Evolutionary conservation across 2,797 vertebrate genomes (phyloP).

Genomic region (Chaetodon trifasciatus): DNA sequence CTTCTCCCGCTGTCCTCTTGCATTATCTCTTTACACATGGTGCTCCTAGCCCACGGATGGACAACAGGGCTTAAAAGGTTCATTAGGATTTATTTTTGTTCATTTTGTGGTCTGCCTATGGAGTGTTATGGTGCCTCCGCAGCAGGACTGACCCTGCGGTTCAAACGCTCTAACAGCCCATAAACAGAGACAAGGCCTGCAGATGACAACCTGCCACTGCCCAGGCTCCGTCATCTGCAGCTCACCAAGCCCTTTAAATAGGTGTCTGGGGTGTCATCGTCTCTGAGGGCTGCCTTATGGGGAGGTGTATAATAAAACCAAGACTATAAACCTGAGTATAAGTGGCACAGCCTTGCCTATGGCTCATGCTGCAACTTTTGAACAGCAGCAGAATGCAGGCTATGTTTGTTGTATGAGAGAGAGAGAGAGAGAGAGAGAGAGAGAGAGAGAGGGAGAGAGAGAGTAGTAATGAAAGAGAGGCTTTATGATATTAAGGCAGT

Average conservation of each 20-base stretch:
- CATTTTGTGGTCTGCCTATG: constrained; percentile 74
- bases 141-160: constrained; percentile 72
- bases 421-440: neutral
- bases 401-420: constrained; percentile 25
- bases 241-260: constrained; percentile 78
- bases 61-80: constrained; percentile 82
- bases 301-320: constrained; percentile 78
- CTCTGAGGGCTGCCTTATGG: constrained; percentile 80
- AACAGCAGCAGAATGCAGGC: constrained; percentile 25
- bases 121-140: constrained; percentile 63
- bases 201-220: constrained; percentile 79
- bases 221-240: constrained; percentile 70
- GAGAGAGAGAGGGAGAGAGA: neutral
- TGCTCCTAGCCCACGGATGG: constrained; percentile 58
- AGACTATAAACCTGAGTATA: constrained; percentile 78
- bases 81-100: constrained; percentile 86
- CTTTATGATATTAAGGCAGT: constrained; percentile 56
- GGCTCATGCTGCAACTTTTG: constrained; percentile 67
- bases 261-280: constrained; percentile 80
- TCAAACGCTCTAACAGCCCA: constrained; percentile 78
- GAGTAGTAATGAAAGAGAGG: constrained; percentile 35
- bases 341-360: constrained; percentile 74
- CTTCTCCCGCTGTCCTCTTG: constrained; percentile 79
- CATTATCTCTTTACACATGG: constrained; percentile 73
- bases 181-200: constrained; percentile 79